These are phyloP conservation scores for Protosalanx chinensis DNA, from an alignment of 2,797 vertebrate species.

Conservation along the genomic window DNA sequence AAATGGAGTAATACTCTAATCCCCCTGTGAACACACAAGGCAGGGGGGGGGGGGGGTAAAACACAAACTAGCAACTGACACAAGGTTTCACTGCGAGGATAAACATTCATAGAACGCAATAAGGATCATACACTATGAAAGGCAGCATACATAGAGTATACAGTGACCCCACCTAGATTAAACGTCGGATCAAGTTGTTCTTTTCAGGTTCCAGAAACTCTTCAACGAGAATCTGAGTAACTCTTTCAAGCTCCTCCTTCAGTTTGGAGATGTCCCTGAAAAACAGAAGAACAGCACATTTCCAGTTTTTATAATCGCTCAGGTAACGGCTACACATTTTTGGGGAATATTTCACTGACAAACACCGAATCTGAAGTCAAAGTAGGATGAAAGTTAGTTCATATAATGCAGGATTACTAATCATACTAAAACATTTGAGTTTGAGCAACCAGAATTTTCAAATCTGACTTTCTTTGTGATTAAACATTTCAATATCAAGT, in stretches of 20 bases:
- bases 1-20: neutral
- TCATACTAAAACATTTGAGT: neutral
- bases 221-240: conserved; percentile 77
- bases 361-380: neutral
- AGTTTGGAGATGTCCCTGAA: conserved; percentile 75
- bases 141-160: conserved; percentile 14
- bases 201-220: conserved; percentile 88
- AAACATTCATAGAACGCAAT: conserved; percentile 25
- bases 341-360: neutral
- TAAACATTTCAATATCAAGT: neutral
- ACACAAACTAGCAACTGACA: neutral
- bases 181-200: conserved; percentile 83
- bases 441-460: neutral
- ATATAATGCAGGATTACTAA: neutral
- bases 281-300: neutral
- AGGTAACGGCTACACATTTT: neutral
- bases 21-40: too few species aligned
- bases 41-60: neutral
- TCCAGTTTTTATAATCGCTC: neutral
- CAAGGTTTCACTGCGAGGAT: conserved; percentile 16
- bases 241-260: conserved; percentile 78
- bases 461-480: neutral
- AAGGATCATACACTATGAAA: conserved; percentile 7
- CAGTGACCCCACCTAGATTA: conserved; percentile 52
- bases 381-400: too few species aligned